Percentiles rank a stretch among this genome's conserved stretches.
These are phyloP conservation scores for Ernsta delagoae DNA, from an alignment of 2,888 invertebrate genomes.

Conservation along the genomic window DNA sequence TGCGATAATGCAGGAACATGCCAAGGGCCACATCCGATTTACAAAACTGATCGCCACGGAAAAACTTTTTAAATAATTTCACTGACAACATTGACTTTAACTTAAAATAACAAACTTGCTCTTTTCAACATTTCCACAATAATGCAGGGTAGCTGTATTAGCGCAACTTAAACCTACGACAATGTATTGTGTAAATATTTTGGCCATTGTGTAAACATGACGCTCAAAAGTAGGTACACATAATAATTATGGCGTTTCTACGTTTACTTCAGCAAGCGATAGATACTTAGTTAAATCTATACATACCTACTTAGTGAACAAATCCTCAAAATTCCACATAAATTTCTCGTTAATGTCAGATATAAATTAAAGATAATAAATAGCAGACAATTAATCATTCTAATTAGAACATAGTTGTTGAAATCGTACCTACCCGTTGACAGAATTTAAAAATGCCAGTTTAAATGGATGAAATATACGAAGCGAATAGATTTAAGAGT, in stretches of 20 bases:
- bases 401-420: slow-evolving; percentile 11
- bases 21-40: slow-evolving; percentile 54
- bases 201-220: too few relatives aligned
- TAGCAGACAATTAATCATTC: slow-evolving; percentile 7
- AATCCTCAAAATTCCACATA: slow-evolving; percentile 2
- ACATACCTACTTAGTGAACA: neutral
- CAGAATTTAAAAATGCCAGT: neutral
- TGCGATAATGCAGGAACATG: slow-evolving; percentile 76
- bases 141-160: too few relatives aligned
- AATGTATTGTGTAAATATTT: too few relatives aligned
- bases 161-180: too few relatives aligned
- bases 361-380: neutral
- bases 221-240: too few relatives aligned
- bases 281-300: too few relatives aligned
- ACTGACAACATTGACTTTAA: neutral
- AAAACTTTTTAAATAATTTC: slow-evolving; percentile 5
- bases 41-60: too few relatives aligned
- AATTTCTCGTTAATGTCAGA: too few relatives aligned
- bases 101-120: too few relatives aligned
- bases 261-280: too few relatives aligned
- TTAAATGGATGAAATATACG: slow-evolving; percentile 8
- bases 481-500: slow-evolving; percentile 13
- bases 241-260: too few relatives aligned
- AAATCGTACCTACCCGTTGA: slow-evolving; percentile 10
- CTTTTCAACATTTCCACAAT: too few relatives aligned